Evolutionary conservation across 2,113 vertebrate genomes (phyloP).

Genomic region (Strix aluco): DNA sequence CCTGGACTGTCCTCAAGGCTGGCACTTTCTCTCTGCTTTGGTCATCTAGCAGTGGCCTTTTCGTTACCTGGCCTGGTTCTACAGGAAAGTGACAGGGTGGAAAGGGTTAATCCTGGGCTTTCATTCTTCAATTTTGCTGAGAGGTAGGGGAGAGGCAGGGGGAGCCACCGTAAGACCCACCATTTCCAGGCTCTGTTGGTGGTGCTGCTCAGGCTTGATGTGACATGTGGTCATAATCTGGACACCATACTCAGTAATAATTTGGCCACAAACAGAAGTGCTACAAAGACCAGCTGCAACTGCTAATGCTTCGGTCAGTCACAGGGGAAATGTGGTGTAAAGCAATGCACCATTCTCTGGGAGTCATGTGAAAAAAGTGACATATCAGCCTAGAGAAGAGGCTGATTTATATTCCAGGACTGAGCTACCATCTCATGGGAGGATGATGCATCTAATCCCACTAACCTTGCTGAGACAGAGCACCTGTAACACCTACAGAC

Average conservation of each 20-base stretch:
- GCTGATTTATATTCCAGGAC: slow-evolving; percentile 2
- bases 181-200: not conserved
- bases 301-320: not conserved
- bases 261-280: not conserved
- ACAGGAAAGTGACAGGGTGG: not conserved
- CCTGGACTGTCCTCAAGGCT: not conserved
- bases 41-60: not conserved
- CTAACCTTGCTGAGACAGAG: slow-evolving; percentile 2
- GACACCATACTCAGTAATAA: not conserved
- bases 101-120: not conserved
- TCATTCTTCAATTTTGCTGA: not conserved
- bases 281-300: not conserved
- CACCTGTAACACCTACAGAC: not conserved
- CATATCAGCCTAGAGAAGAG: not conserved
- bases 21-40: not conserved
- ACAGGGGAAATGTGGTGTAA: not conserved
- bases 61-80: not conserved
- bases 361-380: not conserved
- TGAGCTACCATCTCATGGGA: not conserved
- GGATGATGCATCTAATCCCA: slow-evolving; percentile 1
- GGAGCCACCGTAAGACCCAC: not conserved
- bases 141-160: too few species aligned
- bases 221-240: not conserved
- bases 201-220: not conserved
- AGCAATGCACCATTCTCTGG: not conserved